phyloP scores from a whole-genome alignment of 2,797 vertebrate species.

The Pangasius djambal region DNA sequence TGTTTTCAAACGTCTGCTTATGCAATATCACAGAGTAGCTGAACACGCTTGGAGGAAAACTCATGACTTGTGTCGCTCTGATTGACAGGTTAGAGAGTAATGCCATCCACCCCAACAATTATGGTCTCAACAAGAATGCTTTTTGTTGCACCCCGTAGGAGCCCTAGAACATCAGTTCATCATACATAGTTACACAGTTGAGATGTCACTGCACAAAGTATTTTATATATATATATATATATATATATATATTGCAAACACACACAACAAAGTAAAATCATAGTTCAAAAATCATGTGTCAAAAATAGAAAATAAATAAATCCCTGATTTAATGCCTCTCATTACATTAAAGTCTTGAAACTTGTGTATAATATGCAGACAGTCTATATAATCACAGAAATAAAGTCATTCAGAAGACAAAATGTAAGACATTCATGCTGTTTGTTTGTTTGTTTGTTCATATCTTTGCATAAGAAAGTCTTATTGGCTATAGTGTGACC shows the following conservation, averaged over 20 bases:
- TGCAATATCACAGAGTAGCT: neutral
- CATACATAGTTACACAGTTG: neutral
- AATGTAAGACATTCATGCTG: neutral
- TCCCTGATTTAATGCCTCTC: neutral
- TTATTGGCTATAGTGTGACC: neutral
- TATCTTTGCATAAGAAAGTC: neutral
- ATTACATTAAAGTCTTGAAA: neutral
- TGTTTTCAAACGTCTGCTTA: neutral
- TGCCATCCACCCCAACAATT: neutral
- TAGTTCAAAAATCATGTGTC: neutral
- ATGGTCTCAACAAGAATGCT: neutral
- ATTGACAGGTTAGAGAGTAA: too few species aligned
- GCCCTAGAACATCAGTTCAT: neutral
- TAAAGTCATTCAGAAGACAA: neutral
- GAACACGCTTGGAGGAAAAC: too few species aligned
- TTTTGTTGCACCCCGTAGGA: neutral
- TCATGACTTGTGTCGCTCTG: too few species aligned
- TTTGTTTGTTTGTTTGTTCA: neutral
- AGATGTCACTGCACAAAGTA: too few species aligned
- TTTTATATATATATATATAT: neutral
- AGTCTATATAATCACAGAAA: neutral
- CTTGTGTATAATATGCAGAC: neutral
- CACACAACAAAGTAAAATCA: neutral
- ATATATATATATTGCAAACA: neutral
- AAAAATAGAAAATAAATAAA: neutral